phyloP scores from a whole-genome alignment of 2,888 invertebrate genomes.

The Caenorhabditis sp. region DNA sequence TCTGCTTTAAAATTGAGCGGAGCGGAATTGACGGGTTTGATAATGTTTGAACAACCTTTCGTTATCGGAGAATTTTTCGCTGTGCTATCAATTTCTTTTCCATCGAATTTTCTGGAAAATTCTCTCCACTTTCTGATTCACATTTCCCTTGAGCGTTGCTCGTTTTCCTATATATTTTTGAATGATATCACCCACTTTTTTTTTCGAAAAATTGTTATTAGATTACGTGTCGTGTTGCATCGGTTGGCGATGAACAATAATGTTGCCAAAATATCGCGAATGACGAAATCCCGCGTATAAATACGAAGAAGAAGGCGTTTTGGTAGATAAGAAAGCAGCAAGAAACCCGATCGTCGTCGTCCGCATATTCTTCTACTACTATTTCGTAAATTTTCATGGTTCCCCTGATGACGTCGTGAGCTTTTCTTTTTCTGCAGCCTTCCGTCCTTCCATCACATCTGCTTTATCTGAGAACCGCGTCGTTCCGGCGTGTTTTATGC shows the following conservation, averaged over 20 bases:
- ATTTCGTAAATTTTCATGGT: slow-evolving; percentile 16
- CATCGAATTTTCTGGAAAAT: not conserved
- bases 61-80: no score
- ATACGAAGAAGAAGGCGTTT: no score
- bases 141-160: not conserved
- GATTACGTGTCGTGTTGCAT: no score
- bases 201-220: not conserved
- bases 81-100: not conserved
- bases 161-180: not conserved
- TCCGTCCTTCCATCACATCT: not conserved
- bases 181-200: slow-evolving; percentile 3
- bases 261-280: slow-evolving; percentile 37
- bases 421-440: not conserved
- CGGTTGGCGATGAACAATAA: not conserved
- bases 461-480: slow-evolving; percentile 46
- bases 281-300: slow-evolving; percentile 22
- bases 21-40: no score
- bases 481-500: slow-evolving; percentile 37
- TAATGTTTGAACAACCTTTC: slow-evolving; percentile 2
- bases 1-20: not conserved
- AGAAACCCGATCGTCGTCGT: no score
- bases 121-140: not conserved
- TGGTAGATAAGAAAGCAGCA: no score
- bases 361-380: no score
- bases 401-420: not conserved